phyloP scores from a whole-genome alignment of 2,797 vertebrate species.

The Psittacula echo region DNA sequence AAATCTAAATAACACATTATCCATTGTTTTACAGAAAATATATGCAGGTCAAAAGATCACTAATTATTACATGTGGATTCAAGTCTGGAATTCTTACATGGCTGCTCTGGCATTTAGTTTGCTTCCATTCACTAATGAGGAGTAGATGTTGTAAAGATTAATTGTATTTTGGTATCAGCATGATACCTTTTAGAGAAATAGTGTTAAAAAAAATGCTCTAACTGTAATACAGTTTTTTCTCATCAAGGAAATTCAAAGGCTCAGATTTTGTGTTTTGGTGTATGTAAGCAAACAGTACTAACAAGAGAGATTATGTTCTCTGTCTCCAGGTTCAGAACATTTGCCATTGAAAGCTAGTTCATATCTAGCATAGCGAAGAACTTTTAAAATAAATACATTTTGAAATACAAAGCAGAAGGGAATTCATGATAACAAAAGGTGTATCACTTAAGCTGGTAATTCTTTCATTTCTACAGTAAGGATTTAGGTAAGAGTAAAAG shows the following conservation, averaged over 20 bases:
- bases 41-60: background rate
- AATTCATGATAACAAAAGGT: background rate
- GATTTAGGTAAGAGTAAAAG: background rate
- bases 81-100: background rate
- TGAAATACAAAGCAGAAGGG: background rate
- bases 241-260: background rate
- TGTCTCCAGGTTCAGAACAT: background rate
- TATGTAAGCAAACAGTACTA: background rate
- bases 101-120: background rate
- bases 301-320: background rate
- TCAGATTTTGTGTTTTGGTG: background rate
- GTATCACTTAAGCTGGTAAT: background rate
- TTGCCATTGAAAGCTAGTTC: background rate
- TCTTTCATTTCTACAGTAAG: background rate
- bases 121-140: background rate
- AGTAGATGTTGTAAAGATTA: background rate
- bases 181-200: background rate
- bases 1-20: background rate
- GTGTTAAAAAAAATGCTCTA: background rate
- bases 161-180: background rate
- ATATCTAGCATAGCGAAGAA: background rate
- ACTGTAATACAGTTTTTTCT: background rate
- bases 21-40: background rate
- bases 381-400: background rate
- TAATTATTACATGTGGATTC: background rate